A percentile compares a stretch with the other conserved stretches of the same genome.
phyloP scores from a whole-genome alignment of 2,888 invertebrate genomes.

The Spisula solida region DNA sequence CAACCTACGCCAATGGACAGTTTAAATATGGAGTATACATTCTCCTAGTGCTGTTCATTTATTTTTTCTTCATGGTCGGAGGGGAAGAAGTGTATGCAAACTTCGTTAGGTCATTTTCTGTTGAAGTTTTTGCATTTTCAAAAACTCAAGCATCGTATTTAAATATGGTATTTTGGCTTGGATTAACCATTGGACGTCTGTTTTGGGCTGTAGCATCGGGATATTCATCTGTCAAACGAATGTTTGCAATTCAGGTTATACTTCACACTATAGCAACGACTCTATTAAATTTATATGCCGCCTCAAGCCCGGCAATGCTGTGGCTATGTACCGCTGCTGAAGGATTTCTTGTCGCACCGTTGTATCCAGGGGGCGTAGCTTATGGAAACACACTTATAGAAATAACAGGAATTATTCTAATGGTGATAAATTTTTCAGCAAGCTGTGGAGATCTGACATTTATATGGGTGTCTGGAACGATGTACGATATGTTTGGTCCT shows the following conservation, averaged over 20 bases:
- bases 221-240: conserved; percentile 37
- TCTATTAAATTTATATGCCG: conserved; percentile 43
- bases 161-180: conserved; percentile 58
- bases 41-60: conserved; percentile 45
- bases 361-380: conserved; percentile 52
- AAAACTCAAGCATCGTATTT: conserved; percentile 56
- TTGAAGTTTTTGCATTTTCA: conserved; percentile 56
- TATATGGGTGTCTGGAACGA: conserved; percentile 49
- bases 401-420: conserved; percentile 59
- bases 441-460: conserved; percentile 58
- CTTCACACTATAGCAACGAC: conserved; percentile 42
- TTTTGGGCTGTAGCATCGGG: conserved; percentile 43
- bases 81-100: conserved; percentile 52
- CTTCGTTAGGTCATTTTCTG: conserved; percentile 61
- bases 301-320: conserved; percentile 23
- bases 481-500: conserved; percentile 60
- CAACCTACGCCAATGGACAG: conserved; percentile 58
- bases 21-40: conserved; percentile 42
- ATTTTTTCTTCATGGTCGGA: conserved; percentile 54
- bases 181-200: conserved; percentile 57
- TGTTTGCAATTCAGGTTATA: conserved; percentile 46
- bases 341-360: conserved; percentile 56
- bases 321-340: conserved; percentile 53
- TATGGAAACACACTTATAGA: conserved; percentile 59
- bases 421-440: conserved; percentile 48